phyloP scores from a whole-genome alignment of 2,113 vertebrate species.

The Tyrannus savana region DNA sequence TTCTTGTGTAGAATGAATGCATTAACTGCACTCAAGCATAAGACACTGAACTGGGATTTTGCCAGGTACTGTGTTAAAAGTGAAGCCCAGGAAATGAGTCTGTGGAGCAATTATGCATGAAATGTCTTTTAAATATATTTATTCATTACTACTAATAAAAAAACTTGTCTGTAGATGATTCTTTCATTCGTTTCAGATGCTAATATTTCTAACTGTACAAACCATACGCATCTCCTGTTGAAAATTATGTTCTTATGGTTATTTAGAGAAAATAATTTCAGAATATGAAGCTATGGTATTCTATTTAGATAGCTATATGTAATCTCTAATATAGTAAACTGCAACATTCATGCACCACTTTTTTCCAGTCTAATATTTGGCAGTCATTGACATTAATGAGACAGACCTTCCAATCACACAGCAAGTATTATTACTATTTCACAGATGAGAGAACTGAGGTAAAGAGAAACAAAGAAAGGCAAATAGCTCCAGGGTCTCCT shows the following conservation, averaged over 20 bases:
- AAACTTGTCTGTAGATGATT: conserved; percentile 55
- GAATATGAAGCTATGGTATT: conserved; percentile 38
- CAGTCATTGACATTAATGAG: conserved; percentile 20
- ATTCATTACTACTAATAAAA: conserved; percentile 57
- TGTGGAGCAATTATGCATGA: conserved; percentile 41
- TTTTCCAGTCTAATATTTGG: not conserved
- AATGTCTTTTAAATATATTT: conserved; percentile 65
- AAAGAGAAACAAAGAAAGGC: not conserved
- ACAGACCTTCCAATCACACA: conserved; percentile 15
- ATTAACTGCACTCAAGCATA: not conserved
- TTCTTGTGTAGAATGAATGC: not conserved
- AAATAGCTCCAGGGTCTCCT: not conserved
- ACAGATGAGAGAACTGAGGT: not conserved
- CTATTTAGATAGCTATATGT: conserved; percentile 11
- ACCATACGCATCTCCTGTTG: conserved; percentile 38
- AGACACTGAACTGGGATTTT: not conserved
- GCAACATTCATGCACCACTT: not conserved
- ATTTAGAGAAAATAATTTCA: conserved; percentile 55
- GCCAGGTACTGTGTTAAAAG: not conserved
- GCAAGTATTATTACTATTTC: not conserved
- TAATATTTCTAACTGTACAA: conserved; percentile 62
- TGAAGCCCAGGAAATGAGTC: conserved; percentile 50
- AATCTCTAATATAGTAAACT: conserved; percentile 23
- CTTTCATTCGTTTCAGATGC: conserved; percentile 63
- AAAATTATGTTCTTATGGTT: conserved; percentile 64